Evolutionary conservation across 2,888 invertebrate species (phyloP).

Genomic region (Ichneumoninae sp.): DNA sequence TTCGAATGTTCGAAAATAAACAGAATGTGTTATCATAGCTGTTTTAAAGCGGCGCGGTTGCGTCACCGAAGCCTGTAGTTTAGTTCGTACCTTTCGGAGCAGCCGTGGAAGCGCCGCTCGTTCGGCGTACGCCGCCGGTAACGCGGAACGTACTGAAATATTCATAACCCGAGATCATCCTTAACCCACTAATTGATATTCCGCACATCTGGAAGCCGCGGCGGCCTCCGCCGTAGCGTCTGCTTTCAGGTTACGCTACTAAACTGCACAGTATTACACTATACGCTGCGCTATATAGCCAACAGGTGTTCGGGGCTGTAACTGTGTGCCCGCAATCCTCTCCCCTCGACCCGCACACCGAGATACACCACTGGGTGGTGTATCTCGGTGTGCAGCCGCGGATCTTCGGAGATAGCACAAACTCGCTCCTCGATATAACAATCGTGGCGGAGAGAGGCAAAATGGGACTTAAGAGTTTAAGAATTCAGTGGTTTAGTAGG

Average conservation of each 20-base stretch:
- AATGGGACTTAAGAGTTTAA: background rate
- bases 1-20: conserved; percentile 25
- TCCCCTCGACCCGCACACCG: background rate
- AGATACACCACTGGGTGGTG: background rate
- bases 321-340: conserved; percentile 38
- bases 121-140: conserved; percentile 36
- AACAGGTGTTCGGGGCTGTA: conserved; percentile 62
- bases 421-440: background rate
- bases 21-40: conserved; percentile 18
- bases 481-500: background rate
- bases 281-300: conserved; percentile 50
- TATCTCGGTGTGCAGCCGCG: background rate
- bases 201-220: conserved; percentile 75
- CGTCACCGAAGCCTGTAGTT: conserved; percentile 1
- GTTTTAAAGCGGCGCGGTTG: conserved; percentile 3
- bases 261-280: conserved; percentile 13
- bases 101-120: background rate
- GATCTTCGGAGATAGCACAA: background rate
- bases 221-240: conserved; percentile 41
- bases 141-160: conserved; percentile 74
- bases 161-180: conserved; percentile 78
- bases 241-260: conserved; percentile 33
- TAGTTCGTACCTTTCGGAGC: background rate
- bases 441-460: background rate
- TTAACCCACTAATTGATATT: conserved; percentile 80